A percentile compares a stretch with the other conserved stretches of the same genome.
These are phyloP conservation scores for Agelastica alni DNA, from an alignment of 2,888 invertebrate species.

Conservation along the genomic window DNA sequence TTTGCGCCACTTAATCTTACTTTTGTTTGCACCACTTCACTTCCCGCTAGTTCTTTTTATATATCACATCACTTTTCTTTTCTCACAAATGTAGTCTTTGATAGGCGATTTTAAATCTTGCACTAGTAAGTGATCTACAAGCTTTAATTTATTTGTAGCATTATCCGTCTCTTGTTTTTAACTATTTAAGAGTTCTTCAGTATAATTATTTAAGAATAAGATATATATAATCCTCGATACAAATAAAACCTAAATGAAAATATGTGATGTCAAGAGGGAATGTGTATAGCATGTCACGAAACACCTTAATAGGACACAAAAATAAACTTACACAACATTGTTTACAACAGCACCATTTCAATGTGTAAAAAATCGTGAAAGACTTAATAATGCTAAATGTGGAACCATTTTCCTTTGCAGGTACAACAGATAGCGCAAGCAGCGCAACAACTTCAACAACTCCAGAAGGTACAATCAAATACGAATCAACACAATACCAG, in stretches of 20 bases:
- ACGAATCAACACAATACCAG: slow-evolving; percentile 55
- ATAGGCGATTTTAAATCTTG: too few relatives aligned
- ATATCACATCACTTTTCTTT: background rate
- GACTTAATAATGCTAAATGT: background rate
- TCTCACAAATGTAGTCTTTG: too few relatives aligned
- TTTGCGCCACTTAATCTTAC: too few relatives aligned
- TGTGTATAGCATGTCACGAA: background rate
- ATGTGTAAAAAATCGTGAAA: background rate
- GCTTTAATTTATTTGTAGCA: too few relatives aligned
- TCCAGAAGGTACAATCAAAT: slow-evolving; percentile 66
- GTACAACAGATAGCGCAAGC: slow-evolving; percentile 85
- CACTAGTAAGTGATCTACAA: too few relatives aligned
- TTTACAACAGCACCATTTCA: background rate
- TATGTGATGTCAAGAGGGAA: background rate
- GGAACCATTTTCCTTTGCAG: slow-evolving; percentile 55
- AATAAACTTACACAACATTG: background rate
- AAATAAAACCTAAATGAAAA: background rate
- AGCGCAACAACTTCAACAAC: slow-evolving; percentile 80
- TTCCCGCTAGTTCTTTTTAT: too few relatives aligned
- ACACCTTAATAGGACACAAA: too few relatives aligned
- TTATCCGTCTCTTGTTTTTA: too few relatives aligned
- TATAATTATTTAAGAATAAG: too few relatives aligned
- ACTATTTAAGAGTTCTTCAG: too few relatives aligned
- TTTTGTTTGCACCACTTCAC: too few relatives aligned
- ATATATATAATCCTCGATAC: background rate